These are phyloP conservation scores for Dermochelys coriacea DNA, from an alignment of 2,797 vertebrate species.

Conservation along the genomic window DNA sequence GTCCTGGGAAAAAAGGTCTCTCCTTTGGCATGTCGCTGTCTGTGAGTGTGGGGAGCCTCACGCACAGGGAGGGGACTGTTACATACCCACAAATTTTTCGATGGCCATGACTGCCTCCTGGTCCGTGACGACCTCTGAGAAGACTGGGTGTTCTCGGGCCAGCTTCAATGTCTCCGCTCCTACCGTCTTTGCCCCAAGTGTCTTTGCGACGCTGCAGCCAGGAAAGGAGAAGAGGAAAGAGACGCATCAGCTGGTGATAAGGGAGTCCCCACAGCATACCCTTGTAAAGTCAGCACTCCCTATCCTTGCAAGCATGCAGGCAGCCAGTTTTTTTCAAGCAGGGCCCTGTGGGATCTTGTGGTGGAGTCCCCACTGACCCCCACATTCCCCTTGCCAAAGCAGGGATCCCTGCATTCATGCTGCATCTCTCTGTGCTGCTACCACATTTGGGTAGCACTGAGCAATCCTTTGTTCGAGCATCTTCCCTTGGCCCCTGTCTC, in stretches of 20 bases:
- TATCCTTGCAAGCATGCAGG: neutral
- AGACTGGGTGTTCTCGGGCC: slow-evolving; percentile 83
- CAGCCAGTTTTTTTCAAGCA: neutral
- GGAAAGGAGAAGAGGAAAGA: neutral
- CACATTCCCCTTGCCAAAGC: neutral
- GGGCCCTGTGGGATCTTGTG: neutral
- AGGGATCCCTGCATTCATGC: neutral
- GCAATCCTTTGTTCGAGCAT: neutral
- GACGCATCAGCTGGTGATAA: neutral
- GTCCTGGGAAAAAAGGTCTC: neutral
- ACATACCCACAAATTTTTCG: slow-evolving; percentile 87
- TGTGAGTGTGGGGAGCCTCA: neutral
- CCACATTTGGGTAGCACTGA: neutral
- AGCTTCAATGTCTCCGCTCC: slow-evolving; percentile 86
- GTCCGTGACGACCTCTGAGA: slow-evolving; percentile 87
- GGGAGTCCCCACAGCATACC: too few species aligned
- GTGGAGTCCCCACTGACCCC: neutral
- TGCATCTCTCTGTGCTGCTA: neutral
- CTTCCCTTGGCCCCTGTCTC: neutral
- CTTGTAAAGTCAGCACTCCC: neutral
- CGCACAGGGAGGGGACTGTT: neutral
- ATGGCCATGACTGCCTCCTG: slow-evolving; percentile 87
- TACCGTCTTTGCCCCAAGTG: slow-evolving; percentile 85
- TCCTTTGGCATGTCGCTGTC: neutral
- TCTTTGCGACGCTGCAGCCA: slow-evolving; percentile 85